A percentile compares a stretch with the other conserved stretches of the same genome.
These are phyloP conservation scores for Epizoanthus illoricatus DNA, from an alignment of 92 coral and sea anemone genomes.

Conservation along the genomic window DNA sequence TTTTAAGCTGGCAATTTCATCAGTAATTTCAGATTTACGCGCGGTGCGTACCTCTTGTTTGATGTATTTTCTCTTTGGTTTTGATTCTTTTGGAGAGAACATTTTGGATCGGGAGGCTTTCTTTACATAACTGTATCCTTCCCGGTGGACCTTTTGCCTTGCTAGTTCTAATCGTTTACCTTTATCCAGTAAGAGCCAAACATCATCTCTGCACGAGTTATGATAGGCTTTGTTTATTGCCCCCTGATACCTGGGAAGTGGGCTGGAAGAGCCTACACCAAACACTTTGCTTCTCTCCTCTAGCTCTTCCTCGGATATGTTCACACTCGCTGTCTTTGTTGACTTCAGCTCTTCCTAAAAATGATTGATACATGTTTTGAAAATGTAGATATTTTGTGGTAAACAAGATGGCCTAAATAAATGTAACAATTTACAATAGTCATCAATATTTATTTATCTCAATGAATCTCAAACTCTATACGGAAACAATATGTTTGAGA, in stretches of 20 bases:
- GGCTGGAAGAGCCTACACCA: not conserved
- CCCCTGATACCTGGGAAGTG: no score
- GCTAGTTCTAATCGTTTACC: constrained; percentile 45
- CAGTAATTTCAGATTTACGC: constrained; percentile 30
- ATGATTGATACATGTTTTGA: no score
- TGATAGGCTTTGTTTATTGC: no score
- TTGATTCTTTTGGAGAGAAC: not conserved
- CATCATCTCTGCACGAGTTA: constrained; percentile 26
- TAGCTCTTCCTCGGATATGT: constrained; percentile 22
- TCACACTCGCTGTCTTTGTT: not conserved
- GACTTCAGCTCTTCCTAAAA: no score
- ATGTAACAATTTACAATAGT: no score
- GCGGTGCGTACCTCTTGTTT: constrained; percentile 34
- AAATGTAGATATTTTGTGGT: no score
- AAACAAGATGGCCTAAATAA: no score
- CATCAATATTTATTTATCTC: no score
- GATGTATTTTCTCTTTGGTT: constrained; percentile 38
- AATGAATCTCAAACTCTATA: no score
- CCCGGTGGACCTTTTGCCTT: constrained; percentile 40
- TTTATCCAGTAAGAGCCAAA: constrained; percentile 29
- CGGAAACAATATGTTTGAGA: no score
- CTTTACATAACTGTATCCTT: constrained; percentile 41
- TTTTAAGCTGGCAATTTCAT: constrained; percentile 33
- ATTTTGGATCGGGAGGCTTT: constrained; percentile 41
- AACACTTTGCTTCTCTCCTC: constrained; percentile 19